A percentile compares a stretch with the other conserved stretches of the same genome.
These are phyloP conservation scores for fruit fly (Drosophila melanogaster) DNA, from an alignment of 1,140 invertebrate species.

Conservation along the genomic window DNA sequence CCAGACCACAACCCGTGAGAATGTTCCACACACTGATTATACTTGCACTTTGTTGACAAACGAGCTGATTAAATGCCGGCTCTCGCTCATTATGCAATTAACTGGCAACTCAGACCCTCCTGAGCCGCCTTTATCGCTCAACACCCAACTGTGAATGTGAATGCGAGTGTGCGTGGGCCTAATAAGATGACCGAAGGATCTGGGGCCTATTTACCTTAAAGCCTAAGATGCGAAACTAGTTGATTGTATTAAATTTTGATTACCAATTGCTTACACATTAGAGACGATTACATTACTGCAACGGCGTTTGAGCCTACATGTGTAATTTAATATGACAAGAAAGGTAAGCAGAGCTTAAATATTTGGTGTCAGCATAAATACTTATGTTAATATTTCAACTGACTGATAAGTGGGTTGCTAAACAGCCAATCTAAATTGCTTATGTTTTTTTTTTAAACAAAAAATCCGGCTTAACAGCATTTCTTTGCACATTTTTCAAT, in stretches of 20 bases:
- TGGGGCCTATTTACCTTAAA: conserved; percentile 50
- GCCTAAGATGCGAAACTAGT: conserved; percentile 13
- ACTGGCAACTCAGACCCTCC: conserved; percentile 54
- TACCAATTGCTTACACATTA: not conserved
- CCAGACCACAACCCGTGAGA: not conserved
- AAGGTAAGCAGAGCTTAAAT: not conserved
- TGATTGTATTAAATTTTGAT: conserved; percentile 15
- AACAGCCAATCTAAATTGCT: too few species aligned
- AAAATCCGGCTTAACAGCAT: too few species aligned
- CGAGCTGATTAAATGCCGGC: conserved; percentile 78
- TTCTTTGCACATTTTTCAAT: too few species aligned
- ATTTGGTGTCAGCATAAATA: not conserved
- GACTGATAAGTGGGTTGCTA: too few species aligned
- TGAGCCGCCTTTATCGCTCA: conserved; percentile 36
- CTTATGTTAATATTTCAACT: too few species aligned
- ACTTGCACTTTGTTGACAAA: conserved; percentile 81
- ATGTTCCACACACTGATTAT: conserved; percentile 70
- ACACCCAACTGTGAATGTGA: conserved; percentile 13
- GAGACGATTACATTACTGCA: not conserved
- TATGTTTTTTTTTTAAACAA: too few species aligned
- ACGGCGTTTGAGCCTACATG: not conserved
- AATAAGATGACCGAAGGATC: conserved; percentile 13
- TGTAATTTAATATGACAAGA: not conserved
- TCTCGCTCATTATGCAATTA: conserved; percentile 80
- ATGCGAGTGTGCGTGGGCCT: conserved; percentile 1